A percentile compares a stretch with the other conserved stretches of the same genome.
Evolutionary conservation across 2,797 vertebrate species (phyloP).

Genomic region (Monodelphis domestica): DNA sequence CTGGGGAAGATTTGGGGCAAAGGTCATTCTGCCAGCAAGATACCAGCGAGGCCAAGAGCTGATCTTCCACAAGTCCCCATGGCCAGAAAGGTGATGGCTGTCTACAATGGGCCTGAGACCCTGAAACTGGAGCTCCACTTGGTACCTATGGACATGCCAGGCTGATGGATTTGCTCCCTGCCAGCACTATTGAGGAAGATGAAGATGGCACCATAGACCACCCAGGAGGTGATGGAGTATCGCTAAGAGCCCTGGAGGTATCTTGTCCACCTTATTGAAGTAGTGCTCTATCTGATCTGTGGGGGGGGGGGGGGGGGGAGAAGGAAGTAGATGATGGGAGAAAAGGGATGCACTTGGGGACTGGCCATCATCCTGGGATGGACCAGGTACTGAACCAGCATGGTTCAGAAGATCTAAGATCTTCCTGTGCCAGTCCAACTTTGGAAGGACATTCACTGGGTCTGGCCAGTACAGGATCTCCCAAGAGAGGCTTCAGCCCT

Average conservation of each 20-base stretch:
- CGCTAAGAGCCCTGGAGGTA: conserved; percentile 93
- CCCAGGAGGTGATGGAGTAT: conserved; percentile 92
- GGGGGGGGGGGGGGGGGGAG: too few species aligned
- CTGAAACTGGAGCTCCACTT: conserved; percentile 90
- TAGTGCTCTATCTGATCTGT: conserved; percentile 85
- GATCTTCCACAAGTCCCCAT: conserved; percentile 89
- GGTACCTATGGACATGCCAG: conserved; percentile 87
- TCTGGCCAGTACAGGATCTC: conserved; percentile 85
- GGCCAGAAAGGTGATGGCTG: too few species aligned
- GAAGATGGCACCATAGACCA: conserved; percentile 94
- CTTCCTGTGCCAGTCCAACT: conserved; percentile 96
- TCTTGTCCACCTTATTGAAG: conserved; percentile 97
- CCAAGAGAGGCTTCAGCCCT: conserved; percentile 87
- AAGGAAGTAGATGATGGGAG: conserved; percentile 94
- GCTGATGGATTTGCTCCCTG: conserved; percentile 90
- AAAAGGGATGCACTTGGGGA: conserved; percentile 91
- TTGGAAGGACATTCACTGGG: conserved; percentile 95
- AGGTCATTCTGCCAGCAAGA: conserved; percentile 79
- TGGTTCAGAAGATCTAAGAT: conserved; percentile 90
- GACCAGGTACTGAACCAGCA: conserved; percentile 90
- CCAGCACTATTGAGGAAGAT: conserved; percentile 94
- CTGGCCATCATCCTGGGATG: conserved; percentile 89
- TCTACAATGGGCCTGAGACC: conserved; percentile 92
- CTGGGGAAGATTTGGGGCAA: conserved; percentile 6
- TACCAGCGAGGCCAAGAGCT: conserved; percentile 89